A percentile compares a stretch with the other conserved stretches of the same genome.
phyloP scores from a whole-genome alignment of 2,113 vertebrate genomes.

The Parus major region DNA sequence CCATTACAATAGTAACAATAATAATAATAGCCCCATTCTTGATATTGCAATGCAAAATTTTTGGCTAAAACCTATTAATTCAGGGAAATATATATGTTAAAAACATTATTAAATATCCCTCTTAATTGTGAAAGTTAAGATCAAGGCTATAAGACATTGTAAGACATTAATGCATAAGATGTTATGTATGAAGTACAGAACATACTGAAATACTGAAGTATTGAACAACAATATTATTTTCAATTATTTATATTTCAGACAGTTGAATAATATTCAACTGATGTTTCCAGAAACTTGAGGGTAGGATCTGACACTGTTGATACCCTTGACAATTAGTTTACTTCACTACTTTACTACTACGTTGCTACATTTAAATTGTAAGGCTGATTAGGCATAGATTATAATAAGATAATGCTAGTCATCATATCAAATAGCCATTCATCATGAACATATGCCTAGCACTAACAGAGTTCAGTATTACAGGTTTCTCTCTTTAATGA shows the following conservation, averaged over 20 bases:
- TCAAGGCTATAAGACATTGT: background rate
- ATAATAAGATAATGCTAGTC: background rate
- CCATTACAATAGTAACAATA: background rate
- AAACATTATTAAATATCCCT: background rate
- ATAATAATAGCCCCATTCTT: background rate
- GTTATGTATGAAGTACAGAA: background rate
- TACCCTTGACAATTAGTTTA: background rate
- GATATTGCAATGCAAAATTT: background rate
- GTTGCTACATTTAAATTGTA: background rate
- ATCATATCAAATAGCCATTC: background rate
- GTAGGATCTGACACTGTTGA: background rate
- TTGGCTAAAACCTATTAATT: background rate
- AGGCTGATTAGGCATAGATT: background rate
- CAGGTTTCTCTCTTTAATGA: background rate
- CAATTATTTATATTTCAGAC: background rate
- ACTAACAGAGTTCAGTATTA: background rate
- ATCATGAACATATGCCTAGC: background rate
- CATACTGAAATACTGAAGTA: too few species aligned
- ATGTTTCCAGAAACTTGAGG: background rate
- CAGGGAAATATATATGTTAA: background rate
- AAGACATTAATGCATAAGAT: background rate
- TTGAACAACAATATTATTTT: background rate
- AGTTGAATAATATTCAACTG: background rate
- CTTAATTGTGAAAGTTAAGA: background rate
- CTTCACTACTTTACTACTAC: background rate